phyloP scores from a whole-genome alignment of 2,797 vertebrate genomes.

The Morus bassanus region DNA sequence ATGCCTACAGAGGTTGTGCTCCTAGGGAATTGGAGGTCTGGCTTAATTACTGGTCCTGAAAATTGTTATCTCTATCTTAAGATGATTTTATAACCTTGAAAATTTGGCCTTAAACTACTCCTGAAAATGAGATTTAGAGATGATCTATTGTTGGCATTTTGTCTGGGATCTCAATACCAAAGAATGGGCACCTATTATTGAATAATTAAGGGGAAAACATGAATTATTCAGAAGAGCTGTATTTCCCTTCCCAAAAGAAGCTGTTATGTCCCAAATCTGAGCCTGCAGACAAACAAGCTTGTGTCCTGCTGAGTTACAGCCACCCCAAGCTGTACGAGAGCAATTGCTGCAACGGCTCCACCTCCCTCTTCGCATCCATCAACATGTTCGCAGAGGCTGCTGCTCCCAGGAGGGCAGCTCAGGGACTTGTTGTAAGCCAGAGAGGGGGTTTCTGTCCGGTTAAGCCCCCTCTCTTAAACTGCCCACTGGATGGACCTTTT shows the following conservation, averaged over 20 bases:
- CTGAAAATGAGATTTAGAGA: slow-evolving; percentile 25
- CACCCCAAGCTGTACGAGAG: not conserved
- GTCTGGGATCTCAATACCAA: not conserved
- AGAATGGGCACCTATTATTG: slow-evolving; percentile 20
- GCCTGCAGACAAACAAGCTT: slow-evolving; percentile 9
- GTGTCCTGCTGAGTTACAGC: slow-evolving; percentile 13
- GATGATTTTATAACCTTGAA: slow-evolving; percentile 35
- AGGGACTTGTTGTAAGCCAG: not conserved
- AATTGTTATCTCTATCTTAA: slow-evolving; percentile 44
- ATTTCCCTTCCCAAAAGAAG: slow-evolving; percentile 25
- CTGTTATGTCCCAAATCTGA: not conserved
- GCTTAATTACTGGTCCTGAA: slow-evolving; percentile 48
- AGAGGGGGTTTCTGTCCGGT: not conserved
- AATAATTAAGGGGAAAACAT: slow-evolving; percentile 49
- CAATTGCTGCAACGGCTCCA: not conserved
- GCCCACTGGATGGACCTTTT: not conserved
- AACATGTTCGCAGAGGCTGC: rapidly evolving
- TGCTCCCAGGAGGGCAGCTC: not conserved
- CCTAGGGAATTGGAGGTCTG: slow-evolving; percentile 25
- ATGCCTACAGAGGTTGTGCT: slow-evolving; percentile 33
- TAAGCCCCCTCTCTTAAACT: not conserved
- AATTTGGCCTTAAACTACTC: slow-evolving; percentile 1
- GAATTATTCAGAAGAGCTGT: slow-evolving; percentile 35
- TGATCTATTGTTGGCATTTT: slow-evolving; percentile 11
- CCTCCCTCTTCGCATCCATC: not conserved